Evolutionary conservation across 2,797 vertebrate genomes (phyloP), one percentile per base, ranked within the genome.

Genomic region (Muscicapa striata): DNA sequence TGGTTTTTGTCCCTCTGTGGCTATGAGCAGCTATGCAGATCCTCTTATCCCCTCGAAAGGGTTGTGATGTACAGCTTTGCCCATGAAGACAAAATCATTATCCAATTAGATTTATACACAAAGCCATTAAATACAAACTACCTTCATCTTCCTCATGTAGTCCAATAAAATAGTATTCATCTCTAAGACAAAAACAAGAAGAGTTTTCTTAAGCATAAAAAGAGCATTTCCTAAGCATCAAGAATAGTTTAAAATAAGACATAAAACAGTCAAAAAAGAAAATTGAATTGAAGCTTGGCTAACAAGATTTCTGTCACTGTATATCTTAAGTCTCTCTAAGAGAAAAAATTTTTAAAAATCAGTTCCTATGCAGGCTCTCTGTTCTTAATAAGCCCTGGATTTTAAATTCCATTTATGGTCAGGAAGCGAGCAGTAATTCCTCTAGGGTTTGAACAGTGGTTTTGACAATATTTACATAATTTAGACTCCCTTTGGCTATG

Each of bases 21-120:
- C 18, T 58, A 54, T 0, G 0, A 87, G 5, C 30, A 62, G 51
- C 22, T 22, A 64, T 72, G 19, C 7, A n/a, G 15, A n/a, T 16
- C 15, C 32, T 46, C 0, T 0, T 1, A 49, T 11, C 10, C 32
- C 41, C 54, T 66, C 4, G 0, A 27, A 49, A 49, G 27, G 11
- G 12, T 17, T 27, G 21, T 0, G 0, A 59, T 6, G 7, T 17
- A 11, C 40, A 38, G 10, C 11, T 79, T 52, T 17, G 72, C 21
- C 16, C 40, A 63, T 4, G 5, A 55, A 51, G 29, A 80, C 12
- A 69, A 84, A 54, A n/a, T 19, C 40, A 24, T 32, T 32, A 63
- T 11, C 11, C 30, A 57, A 43, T 43, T 55, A 77, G 29, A 74
- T 59, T 63, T 77, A 46, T 38, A 55, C 6, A 77, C 2, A 10